Conservation (phyloP, 1,140 invertebrate species). For the Platyura marginata region DNA sequence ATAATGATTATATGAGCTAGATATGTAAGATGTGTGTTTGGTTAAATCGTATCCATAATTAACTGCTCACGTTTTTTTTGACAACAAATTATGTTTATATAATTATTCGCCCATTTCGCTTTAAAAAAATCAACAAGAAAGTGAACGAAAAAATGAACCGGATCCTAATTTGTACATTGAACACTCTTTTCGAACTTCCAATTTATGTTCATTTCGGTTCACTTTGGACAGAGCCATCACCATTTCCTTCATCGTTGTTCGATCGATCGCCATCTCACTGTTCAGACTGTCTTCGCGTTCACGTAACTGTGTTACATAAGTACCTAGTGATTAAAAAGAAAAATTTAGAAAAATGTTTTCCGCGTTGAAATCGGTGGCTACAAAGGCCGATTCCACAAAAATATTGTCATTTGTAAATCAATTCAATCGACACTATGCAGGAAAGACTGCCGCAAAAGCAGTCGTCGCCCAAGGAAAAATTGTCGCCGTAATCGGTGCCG, state of each 20-base stretch:
- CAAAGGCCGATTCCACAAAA: background rate
- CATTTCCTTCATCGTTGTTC: background rate
- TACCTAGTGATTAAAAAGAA: background rate
- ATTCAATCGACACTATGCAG: slow-evolving; percentile 2
- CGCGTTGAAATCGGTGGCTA: slow-evolving; percentile 1
- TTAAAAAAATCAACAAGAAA: too few species aligned
- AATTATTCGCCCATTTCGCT: too few species aligned
- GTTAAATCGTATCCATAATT: too few species aligned
- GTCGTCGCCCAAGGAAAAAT: slow-evolving; percentile 10
- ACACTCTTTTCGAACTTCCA: too few species aligned
- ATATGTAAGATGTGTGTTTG: too few species aligned
- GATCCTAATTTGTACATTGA: too few species aligned
- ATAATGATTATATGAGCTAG: too few species aligned
- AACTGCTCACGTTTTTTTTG: too few species aligned
- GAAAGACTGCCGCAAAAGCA: slow-evolving; percentile 1
- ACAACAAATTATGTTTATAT: too few species aligned
- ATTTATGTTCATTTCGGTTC: too few species aligned
- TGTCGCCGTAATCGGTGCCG: slow-evolving; percentile 58
- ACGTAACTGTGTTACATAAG: slow-evolving; percentile 1
- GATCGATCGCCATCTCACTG: slow-evolving; percentile 1
- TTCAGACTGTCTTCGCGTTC: background rate
- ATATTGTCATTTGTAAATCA: background rate
- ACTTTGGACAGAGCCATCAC: too few species aligned
- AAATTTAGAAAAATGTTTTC: background rate
- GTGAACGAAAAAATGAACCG: too few species aligned